Percentiles rank a stretch among this genome's conserved stretches.
Conservation (phyloP, 2,797 vertebrate genomes). For the Paramormyrops hopkinsi region DNA sequence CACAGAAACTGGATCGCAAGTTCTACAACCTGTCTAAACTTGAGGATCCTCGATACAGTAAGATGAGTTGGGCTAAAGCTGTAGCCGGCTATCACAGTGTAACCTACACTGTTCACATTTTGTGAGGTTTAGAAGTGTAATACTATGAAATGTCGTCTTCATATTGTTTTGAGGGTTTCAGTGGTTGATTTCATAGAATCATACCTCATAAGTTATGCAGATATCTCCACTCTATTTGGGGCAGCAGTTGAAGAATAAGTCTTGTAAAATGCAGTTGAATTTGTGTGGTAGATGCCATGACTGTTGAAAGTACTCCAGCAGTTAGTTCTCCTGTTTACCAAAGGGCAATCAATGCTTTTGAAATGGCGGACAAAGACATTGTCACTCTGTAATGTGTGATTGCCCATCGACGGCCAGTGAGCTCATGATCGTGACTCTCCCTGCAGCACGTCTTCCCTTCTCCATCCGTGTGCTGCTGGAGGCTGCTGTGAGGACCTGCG, state of each 20-base stretch:
- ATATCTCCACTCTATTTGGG: neutral
- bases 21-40: conserved; percentile 87
- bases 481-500: conserved; percentile 87
- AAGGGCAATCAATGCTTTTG: neutral
- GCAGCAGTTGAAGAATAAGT: neutral
- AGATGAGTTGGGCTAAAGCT: neutral
- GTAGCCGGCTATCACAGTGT: neutral
- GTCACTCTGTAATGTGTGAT: neutral
- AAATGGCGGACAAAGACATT: neutral
- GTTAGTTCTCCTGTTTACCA: neutral
- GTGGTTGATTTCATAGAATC: neutral
- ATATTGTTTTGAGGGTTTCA: neutral
- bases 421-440: neutral
- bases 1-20: conserved; percentile 61
- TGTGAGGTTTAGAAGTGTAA: neutral
- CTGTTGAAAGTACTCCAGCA: neutral
- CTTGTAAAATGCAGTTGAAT: neutral
- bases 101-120: neutral
- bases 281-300: neutral
- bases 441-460: conserved; percentile 76
- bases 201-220: neutral
- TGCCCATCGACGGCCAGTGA: neutral
- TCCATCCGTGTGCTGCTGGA: conserved; percentile 90
- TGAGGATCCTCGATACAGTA: conserved; percentile 83
- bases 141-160: neutral